Percentiles rank a stretch among this genome's conserved stretches.
Evolutionary conservation across 2,888 invertebrate genomes (phyloP).

Genomic region (Athalia cordata): DNA sequence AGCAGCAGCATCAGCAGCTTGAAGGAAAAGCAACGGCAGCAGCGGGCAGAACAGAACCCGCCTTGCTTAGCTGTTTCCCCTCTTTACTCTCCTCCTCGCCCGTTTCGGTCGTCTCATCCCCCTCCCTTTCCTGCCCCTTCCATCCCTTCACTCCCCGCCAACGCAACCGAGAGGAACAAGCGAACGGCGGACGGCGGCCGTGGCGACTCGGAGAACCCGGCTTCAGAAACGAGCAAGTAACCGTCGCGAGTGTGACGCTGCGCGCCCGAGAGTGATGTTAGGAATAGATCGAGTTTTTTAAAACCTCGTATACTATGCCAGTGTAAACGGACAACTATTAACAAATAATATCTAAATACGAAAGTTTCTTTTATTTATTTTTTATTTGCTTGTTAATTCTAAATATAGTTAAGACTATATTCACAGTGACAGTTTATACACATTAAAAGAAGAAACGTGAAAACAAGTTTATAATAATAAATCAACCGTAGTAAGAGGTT

Average conservation of each 20-base stretch:
- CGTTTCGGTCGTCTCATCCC: not conserved
- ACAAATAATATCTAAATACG: not conserved
- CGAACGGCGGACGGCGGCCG: slow-evolving; percentile 36
- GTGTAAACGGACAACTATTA: not conserved
- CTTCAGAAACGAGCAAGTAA: slow-evolving; percentile 42
- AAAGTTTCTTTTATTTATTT: too few relatives aligned
- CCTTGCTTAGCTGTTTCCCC: not conserved
- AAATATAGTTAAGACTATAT: too few relatives aligned
- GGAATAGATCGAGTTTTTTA: slow-evolving; percentile 24
- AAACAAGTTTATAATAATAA: too few relatives aligned
- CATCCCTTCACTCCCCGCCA: slow-evolving; percentile 10
- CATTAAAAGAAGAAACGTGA: too few relatives aligned
- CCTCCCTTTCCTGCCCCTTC: not conserved
- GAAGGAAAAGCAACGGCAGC: not conserved
- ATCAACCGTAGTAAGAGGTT: too few relatives aligned
- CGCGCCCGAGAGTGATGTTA: slow-evolving; percentile 41
- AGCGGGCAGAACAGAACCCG: too few relatives aligned
- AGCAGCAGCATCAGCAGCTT: not conserved
- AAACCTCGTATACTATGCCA: not conserved
- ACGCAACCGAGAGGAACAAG: slow-evolving; percentile 47
- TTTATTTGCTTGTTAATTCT: too few relatives aligned
- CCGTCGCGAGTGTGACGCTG: slow-evolving; percentile 53
- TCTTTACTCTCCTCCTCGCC: not conserved
- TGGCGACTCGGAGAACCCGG: slow-evolving; percentile 40
- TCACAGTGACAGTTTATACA: too few relatives aligned